phyloP scores from a whole-genome alignment of 2,113 vertebrate genomes.

The Haemorhous mexicanus region DNA sequence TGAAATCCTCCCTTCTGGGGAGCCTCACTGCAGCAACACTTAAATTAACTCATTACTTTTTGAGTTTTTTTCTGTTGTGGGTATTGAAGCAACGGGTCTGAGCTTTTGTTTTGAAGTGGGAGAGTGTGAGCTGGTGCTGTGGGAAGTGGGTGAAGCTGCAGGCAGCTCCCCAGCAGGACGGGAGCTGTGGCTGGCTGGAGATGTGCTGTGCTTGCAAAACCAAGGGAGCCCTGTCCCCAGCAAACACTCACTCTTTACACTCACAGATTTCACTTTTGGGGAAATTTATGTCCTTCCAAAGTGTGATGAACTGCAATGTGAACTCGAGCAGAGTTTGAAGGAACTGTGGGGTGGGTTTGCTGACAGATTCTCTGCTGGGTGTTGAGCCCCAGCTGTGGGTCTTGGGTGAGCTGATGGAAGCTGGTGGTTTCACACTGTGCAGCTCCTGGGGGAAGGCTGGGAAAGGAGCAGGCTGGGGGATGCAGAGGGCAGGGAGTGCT shows the following conservation, averaged over 20 bases:
- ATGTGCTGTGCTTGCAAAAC: neutral
- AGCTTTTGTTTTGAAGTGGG: neutral
- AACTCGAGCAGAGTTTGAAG: neutral
- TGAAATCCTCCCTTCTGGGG: neutral
- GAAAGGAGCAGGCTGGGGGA: neutral
- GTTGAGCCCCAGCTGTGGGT: neutral
- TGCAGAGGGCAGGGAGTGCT: neutral
- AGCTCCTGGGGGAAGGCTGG: neutral
- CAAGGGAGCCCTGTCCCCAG: neutral
- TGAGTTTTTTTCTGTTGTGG: neutral
- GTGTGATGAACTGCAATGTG: neutral
- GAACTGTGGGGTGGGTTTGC: neutral
- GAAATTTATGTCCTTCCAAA: neutral
- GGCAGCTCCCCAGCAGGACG: neutral
- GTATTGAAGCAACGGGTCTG: neutral
- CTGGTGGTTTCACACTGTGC: neutral
- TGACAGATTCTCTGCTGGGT: neutral
- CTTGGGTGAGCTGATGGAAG: neutral
- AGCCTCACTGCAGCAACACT: neutral
- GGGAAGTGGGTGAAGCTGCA: neutral
- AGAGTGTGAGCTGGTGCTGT: neutral
- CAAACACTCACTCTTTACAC: neutral
- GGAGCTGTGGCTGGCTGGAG: neutral
- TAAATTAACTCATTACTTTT: neutral
- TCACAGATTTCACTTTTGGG: neutral